Percentiles rank a stretch among this genome's conserved stretches.
These are phyloP conservation scores for Miltochrista miniata DNA, from an alignment of 2,888 invertebrate genomes.

Conservation along the genomic window DNA sequence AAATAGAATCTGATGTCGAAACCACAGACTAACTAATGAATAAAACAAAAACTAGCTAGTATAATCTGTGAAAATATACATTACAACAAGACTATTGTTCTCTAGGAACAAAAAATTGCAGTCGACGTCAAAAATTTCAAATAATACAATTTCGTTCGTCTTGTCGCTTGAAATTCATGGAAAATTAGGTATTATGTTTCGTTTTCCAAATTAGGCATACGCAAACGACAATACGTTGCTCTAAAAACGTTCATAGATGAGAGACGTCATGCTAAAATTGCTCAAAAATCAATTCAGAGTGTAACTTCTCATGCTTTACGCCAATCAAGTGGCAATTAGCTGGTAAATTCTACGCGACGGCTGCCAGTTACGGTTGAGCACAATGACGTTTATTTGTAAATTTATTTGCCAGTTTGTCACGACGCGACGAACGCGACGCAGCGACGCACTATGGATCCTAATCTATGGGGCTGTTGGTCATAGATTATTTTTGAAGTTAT, in stretches of 20 bases:
- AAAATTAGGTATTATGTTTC: not conserved
- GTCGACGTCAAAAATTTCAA: not conserved
- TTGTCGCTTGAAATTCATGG: not conserved
- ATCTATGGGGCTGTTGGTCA: too few species aligned
- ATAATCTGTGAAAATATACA: not conserved
- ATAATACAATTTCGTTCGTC: not conserved
- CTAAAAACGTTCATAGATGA: conserved; percentile 4
- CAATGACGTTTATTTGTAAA: conserved; percentile 13
- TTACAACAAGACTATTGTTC: not conserved
- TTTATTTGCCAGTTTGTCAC: conserved; percentile 21
- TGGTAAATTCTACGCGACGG: conserved; percentile 15
- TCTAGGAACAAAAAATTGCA: not conserved
- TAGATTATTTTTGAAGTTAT: too few species aligned
- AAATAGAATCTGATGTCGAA: not conserved
- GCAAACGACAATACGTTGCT: not conserved
- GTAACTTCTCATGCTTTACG: conserved; percentile 14
- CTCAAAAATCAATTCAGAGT: conserved; percentile 8
- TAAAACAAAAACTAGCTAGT: not conserved
- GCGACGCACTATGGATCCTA: too few species aligned
- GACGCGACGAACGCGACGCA: conserved; percentile 12
- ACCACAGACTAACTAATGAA: not conserved
- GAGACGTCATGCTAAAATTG: conserved; percentile 6
- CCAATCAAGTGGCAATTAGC: conserved; percentile 28
- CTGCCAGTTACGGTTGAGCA: conserved; percentile 25
- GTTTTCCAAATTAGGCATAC: not conserved